phyloP scores from a whole-genome alignment of 35 echinoderm and acorn worm genomes.

The Apostichopus californicus region DNA sequence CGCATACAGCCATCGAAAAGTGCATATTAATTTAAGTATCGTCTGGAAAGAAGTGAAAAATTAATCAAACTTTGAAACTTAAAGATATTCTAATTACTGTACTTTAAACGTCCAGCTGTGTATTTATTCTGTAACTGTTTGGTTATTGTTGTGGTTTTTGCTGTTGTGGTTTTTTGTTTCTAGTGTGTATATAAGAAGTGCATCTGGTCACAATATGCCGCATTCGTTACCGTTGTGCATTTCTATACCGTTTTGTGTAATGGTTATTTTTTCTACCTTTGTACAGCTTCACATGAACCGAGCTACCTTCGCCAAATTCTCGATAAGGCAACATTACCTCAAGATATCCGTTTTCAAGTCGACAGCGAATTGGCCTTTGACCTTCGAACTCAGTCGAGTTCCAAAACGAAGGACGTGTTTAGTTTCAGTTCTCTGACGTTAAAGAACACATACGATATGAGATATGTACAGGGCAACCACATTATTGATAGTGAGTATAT shows the following conservation, averaged over 20 bases:
- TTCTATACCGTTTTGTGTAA: background rate
- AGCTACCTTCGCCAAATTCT: constrained; percentile 89
- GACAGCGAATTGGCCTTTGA: constrained; percentile 76
- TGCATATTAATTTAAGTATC: no score
- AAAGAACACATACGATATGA: constrained; percentile 91
- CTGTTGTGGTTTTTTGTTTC: no score
- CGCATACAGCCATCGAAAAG: no score
- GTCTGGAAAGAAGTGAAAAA: no score
- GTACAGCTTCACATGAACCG: constrained; percentile 60
- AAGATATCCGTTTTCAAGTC: constrained; percentile 63
- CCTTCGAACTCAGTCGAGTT: constrained; percentile 42
- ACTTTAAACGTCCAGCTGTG: no score
- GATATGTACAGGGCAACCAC: constrained; percentile 90
- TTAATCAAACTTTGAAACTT: no score
- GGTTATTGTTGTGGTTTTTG: no score
- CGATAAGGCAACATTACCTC: constrained; percentile 68
- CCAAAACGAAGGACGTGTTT: constrained; percentile 44
- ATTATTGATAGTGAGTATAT: constrained; percentile 93
- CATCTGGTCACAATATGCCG: no score
- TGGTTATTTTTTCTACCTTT: background rate
- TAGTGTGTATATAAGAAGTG: no score
- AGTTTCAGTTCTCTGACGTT: constrained; percentile 66
- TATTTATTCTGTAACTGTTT: no score
- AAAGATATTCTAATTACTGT: no score
- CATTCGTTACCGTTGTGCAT: no score